Conservation (phyloP, 2,888 invertebrate genomes). For the Alviniconcha strummeri region DNA sequence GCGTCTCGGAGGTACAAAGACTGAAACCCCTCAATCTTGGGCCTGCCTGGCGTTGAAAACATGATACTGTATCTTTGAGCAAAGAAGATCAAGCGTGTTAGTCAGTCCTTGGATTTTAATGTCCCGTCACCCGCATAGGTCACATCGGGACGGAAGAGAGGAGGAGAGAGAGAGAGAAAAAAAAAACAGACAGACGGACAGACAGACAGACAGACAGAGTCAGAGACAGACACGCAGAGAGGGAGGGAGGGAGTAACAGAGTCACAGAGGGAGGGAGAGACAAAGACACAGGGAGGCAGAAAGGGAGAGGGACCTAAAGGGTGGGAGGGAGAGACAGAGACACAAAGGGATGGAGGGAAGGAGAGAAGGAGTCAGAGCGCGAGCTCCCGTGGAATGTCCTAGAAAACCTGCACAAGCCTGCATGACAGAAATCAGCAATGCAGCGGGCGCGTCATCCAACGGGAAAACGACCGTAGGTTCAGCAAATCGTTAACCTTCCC, state of each 20-base stretch:
- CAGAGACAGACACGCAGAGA: background rate
- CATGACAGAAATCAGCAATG: too few species aligned
- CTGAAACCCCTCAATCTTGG: background rate
- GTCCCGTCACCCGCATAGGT: too few species aligned
- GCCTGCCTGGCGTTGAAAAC: background rate
- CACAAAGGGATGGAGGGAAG: too few species aligned
- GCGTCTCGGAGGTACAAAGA: background rate
- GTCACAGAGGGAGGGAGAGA: slow-evolving; percentile 26
- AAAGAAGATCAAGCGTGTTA: background rate
- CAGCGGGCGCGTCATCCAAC: too few species aligned
- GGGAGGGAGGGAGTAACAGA: background rate
- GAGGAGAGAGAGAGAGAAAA: background rate
- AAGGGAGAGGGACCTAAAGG: background rate
- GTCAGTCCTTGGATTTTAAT: background rate
- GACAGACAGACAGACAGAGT: background rate
- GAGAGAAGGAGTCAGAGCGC: too few species aligned
- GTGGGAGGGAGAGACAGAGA: too few species aligned
- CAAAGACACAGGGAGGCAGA: slow-evolving; percentile 11
- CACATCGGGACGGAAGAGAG: background rate
- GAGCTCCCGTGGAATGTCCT: too few species aligned
- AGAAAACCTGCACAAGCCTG: too few species aligned
- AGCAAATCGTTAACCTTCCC: too few species aligned
- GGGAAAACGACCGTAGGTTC: too few species aligned
- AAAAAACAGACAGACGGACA: background rate
- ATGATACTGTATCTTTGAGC: background rate